Percentiles rank a stretch among this genome's conserved stretches.
phyloP scores from a whole-genome alignment of 2,113 vertebrate genomes.

The Mustela nigripes region DNA sequence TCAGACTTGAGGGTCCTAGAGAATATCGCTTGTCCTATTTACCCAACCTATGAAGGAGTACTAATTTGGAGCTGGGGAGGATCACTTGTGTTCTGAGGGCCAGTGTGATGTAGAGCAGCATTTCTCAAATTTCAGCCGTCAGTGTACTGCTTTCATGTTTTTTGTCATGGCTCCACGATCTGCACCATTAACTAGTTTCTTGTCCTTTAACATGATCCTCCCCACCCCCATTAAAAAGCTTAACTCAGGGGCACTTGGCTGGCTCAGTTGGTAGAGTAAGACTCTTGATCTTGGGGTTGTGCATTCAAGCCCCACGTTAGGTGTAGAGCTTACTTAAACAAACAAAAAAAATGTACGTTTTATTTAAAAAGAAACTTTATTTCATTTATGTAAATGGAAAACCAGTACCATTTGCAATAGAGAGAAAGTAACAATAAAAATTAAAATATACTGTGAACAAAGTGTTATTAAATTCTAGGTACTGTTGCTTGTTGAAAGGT shows the following conservation, averaged over 20 bases:
- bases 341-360: not conserved
- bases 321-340: not conserved
- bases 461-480: not conserved
- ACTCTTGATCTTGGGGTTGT: not conserved
- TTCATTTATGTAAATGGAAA: conserved; percentile 22
- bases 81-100: not conserved
- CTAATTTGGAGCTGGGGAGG: not conserved
- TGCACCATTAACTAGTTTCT: not conserved
- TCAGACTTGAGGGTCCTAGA: not conserved
- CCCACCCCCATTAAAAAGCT: not conserved
- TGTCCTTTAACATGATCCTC: not conserved
- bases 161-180: not conserved
- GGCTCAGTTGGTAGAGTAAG: not conserved
- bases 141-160: not conserved
- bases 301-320: not conserved
- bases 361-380: not conserved
- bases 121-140: not conserved
- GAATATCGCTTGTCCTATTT: not conserved
- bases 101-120: not conserved
- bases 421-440: not conserved
- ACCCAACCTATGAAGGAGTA: not conserved
- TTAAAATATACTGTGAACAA: not conserved
- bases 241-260: not conserved
- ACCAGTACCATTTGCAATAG: not conserved
- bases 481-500: not conserved